A percentile compares a stretch with the other conserved stretches of the same genome.
Evolutionary conservation across 2,113 vertebrate genomes (phyloP).

Genomic region (Physeter macrocephalus): DNA sequence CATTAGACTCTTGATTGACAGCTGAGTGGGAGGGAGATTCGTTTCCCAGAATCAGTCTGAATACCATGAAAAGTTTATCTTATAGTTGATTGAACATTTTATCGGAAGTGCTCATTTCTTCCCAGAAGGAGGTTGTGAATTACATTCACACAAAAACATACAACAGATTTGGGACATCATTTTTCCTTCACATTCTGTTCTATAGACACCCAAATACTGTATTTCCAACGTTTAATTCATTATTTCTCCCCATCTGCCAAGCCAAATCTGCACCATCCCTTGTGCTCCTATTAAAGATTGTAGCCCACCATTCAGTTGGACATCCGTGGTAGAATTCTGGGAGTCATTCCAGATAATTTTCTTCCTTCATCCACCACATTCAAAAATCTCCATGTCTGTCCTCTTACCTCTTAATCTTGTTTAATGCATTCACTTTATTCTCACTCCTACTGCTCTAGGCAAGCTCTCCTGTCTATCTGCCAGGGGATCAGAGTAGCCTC

Average conservation of each 20-base stretch:
- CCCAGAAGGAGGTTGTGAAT: neutral
- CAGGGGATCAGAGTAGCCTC: fast-evolving
- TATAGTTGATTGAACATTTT: constrained; percentile 1
- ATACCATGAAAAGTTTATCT: constrained; percentile 33
- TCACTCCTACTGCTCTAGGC: fast-evolving
- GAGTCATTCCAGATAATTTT: neutral
- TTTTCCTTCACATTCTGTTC: neutral
- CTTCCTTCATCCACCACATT: neutral
- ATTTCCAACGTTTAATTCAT: neutral
- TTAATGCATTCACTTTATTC: neutral
- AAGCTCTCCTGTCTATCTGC: fast-evolving
- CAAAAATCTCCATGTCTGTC: neutral
- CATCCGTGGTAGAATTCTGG: neutral
- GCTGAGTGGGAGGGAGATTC: neutral
- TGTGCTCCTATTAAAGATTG: neutral
- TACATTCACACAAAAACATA: neutral
- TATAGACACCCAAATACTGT: neutral
- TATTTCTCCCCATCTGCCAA: too few species aligned
- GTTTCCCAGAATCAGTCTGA: constrained; percentile 40
- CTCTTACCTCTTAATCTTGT: neutral
- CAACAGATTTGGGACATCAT: neutral
- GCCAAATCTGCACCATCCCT: neutral
- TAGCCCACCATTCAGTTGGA: neutral
- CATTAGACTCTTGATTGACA: neutral
- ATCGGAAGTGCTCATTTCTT: constrained; percentile 47